phyloP scores from a whole-genome alignment of 2,888 invertebrate species.

The Stenolophus ochropezus region DNA sequence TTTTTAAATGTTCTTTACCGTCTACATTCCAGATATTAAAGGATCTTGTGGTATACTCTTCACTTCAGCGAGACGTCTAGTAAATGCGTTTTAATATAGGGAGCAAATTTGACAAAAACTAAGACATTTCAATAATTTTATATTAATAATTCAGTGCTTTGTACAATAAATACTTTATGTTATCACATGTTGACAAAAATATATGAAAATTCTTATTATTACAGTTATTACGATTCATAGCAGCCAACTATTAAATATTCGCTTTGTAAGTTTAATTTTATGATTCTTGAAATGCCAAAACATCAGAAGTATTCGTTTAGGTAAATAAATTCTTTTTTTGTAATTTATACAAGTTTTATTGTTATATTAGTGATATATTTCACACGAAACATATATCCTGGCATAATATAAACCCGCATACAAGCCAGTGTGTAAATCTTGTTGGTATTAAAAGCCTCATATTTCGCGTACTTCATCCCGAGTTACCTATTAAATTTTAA shows the following conservation, averaged over 20 bases:
- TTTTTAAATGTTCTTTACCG: no score
- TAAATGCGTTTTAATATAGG: no score
- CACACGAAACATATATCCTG: not conserved
- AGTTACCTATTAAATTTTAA: constrained; percentile 19
- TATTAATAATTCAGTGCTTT: no score
- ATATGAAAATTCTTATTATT: not conserved
- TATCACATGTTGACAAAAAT: not conserved
- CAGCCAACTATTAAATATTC: not conserved
- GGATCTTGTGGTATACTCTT: no score
- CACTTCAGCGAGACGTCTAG: no score
- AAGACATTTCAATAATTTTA: no score
- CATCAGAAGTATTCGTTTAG: no score
- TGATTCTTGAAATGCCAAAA: not conserved
- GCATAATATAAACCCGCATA: not conserved
- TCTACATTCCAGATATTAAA: no score
- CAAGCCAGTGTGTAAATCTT: constrained; percentile 4
- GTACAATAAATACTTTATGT: no score
- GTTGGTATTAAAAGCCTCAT: constrained; percentile 1
- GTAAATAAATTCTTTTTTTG: no score
- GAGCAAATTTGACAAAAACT: no score
- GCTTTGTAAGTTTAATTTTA: not conserved
- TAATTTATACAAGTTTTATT: not conserved
- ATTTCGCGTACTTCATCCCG: constrained; percentile 10
- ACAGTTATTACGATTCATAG: not conserved
- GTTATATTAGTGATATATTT: constrained; percentile 1